Evolutionary conservation across 2,797 vertebrate species (phyloP).

Genomic region (Pseudotriccus pelzelni): DNA sequence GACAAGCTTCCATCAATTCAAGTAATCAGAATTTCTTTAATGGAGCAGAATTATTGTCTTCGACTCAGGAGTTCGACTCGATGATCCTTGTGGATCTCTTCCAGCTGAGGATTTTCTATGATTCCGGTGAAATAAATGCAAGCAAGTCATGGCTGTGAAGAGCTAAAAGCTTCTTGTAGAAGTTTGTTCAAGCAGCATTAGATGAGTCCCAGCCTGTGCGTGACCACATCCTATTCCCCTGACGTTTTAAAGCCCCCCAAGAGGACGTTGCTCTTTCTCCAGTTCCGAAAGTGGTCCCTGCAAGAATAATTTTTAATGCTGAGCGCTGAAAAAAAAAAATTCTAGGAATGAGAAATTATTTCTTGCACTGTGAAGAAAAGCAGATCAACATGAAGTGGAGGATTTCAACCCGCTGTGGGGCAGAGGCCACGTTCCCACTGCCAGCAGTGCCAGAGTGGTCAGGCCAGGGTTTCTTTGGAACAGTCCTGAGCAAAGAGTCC

Average conservation of each 20-base stretch:
- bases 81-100: not conserved
- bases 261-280: no score
- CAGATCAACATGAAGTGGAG: no score
- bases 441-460: no score
- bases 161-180: not conserved
- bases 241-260: not conserved
- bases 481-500: no score
- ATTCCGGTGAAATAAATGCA: not conserved
- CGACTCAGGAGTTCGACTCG: not conserved
- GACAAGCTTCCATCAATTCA: not conserved
- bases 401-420: no score
- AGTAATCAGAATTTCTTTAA: not conserved
- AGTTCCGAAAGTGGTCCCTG: no score
- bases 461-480: no score
- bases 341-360: no score
- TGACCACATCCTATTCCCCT: not conserved
- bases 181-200: not conserved
- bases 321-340: no score
- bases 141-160: not conserved
- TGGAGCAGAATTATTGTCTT: not conserved
- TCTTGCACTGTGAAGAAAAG: no score
- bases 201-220: not conserved
- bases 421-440: no score
- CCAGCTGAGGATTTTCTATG: not conserved
- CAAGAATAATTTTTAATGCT: no score